A percentile compares a stretch with the other conserved stretches of the same genome.
Evolutionary conservation across 2,113 vertebrate species (phyloP).

Genomic region (Parus major): DNA sequence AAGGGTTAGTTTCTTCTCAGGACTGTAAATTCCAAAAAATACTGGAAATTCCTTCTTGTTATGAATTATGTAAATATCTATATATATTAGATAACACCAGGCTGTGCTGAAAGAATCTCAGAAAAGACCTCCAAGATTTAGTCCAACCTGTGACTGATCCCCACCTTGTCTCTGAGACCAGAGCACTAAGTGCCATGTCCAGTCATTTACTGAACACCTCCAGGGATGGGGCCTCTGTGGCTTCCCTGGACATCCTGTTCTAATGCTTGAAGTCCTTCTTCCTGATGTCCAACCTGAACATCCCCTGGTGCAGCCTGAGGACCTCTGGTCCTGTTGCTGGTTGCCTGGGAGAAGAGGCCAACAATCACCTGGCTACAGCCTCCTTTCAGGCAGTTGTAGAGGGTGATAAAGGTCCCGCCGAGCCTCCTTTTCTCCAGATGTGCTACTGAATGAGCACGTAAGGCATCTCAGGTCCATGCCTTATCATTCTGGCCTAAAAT

Average conservation of each 20-base stretch:
- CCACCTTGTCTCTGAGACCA: neutral
- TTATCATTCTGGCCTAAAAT: neutral
- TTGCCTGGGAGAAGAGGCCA: neutral
- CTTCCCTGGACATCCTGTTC: neutral
- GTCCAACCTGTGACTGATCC: neutral
- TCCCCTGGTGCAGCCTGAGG: neutral
- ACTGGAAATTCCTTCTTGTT: neutral
- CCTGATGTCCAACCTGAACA: neutral
- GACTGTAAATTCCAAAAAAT: neutral
- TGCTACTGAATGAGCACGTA: neutral
- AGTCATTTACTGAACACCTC: neutral
- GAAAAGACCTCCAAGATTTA: neutral
- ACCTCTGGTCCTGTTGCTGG: neutral
- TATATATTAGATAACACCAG: no score
- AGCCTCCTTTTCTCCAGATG: neutral
- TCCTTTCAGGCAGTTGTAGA: neutral
- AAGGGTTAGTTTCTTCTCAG: neutral
- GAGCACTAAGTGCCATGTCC: neutral
- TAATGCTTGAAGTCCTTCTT: neutral
- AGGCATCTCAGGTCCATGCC: neutral
- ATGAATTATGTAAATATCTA: no score
- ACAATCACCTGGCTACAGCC: no score
- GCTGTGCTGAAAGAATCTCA: neutral
- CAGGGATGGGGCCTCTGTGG: neutral
- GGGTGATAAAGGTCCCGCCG: neutral